Conservation (phyloP, 2,888 invertebrate species). For the Frankliniella fusca region DNA sequence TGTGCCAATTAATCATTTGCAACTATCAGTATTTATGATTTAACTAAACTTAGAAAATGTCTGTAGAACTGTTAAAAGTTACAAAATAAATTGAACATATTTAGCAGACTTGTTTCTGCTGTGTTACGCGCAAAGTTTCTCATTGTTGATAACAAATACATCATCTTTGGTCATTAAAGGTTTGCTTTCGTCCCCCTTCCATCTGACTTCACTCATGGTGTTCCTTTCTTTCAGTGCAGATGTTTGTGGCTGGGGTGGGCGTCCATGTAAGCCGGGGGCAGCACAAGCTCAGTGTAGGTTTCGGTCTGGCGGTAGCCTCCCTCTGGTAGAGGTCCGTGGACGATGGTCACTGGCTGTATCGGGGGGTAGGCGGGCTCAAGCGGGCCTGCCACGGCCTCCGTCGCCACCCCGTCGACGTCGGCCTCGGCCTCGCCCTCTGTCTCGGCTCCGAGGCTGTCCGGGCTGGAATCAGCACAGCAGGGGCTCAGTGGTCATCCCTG, state of each 20-base stretch:
- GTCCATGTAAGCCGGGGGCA: constrained; percentile 42
- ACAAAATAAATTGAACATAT: no score
- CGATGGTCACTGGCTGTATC: constrained; percentile 42
- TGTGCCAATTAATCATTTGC: not conserved
- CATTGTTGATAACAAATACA: no score
- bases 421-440: constrained; percentile 33
- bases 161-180: no score
- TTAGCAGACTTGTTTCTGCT: no score
- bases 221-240: not conserved
- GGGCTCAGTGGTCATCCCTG: not conserved
- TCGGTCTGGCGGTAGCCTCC: constrained; percentile 41
- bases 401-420: constrained; percentile 36
- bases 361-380: constrained; percentile 42
- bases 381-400: constrained; percentile 41
- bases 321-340: constrained; percentile 43
- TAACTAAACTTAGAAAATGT: not conserved
- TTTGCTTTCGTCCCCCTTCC: no score
- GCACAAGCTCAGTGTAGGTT: constrained; percentile 41
- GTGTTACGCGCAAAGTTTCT: no score
- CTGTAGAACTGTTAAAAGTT: not conserved
- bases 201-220: no score
- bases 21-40: not conserved
- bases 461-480: not conserved
- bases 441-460: constrained; percentile 27
- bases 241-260: constrained; percentile 30